Evolutionary conservation across 2,797 vertebrate species (phyloP), one percentile per base, ranked within the genome.

Genomic region (Apogon hyalosoma): DNA sequence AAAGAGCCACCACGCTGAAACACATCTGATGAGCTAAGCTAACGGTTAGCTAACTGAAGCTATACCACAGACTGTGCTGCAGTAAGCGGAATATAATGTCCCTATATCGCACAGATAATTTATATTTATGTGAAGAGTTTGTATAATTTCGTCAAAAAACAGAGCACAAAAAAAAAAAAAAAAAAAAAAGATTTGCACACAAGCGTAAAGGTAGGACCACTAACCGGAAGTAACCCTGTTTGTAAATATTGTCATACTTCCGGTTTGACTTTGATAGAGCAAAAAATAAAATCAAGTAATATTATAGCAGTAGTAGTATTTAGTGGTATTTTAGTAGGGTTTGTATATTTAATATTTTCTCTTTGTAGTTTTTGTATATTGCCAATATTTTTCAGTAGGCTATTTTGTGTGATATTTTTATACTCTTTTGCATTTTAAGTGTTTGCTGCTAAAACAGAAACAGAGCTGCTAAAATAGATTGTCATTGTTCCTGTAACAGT

Each of bases 211-310:
- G 43, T 1, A 33, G 0, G 12, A 19, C 18, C 12, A 14, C 46
- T 1, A 33, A 56, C 59, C 58, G 80, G 73, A 79, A 55, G 24
- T 19, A 36, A 3, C 15, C 11, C 47, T 48, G 31, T 71, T 82
- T 83, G 84, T 86, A 90, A 88, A 90, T 80, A 88, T 21, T 41
- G 15, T 1, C 7, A 2, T 2, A 51, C 21, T 62, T 90, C 90
- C 85, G 80, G 67, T 11, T 0, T 43, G 2, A 1, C 2, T 47
- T 57, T 33, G 1, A 2, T 6, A 33, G 31, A 4, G 3, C 24
- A 28, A 28, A 28, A 6, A n/a, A 24, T 24, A 24, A 24, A 24
- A 24, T 2, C 2, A 24, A 24, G n/a, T n/a, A n/a, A n/a, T n/a
- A n/a, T n/a, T n/a, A n/a, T n/a, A n/a, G n/a, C n/a, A n/a, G n/a